A percentile compares a stretch with the other conserved stretches of the same genome.
Evolutionary conservation across 2,113 vertebrate species (phyloP).

Genomic region (Phyllopteryx taeniolatus): DNA sequence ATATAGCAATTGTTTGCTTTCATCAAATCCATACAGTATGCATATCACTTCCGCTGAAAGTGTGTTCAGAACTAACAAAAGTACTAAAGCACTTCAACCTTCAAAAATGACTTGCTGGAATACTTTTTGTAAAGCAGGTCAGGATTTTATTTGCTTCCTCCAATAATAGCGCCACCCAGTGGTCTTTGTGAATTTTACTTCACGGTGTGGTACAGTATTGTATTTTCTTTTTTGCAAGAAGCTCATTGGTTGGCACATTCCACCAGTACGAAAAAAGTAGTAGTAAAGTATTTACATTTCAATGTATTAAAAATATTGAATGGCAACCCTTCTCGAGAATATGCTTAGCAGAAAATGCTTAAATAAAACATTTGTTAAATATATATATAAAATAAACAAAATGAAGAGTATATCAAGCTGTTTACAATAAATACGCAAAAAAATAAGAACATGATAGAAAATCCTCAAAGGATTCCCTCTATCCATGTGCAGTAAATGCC

Average conservation of each 20-base stretch:
- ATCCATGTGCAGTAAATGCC: not conserved
- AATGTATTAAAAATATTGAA: constrained; percentile 15
- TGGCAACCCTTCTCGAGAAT: constrained; percentile 33
- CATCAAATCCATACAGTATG: too few species aligned
- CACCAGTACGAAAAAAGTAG: not conserved
- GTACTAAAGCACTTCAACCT: not conserved
- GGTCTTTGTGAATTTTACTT: constrained; percentile 6
- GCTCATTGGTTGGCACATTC: not conserved
- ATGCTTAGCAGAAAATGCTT: not conserved
- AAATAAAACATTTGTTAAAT: constrained; percentile 27
- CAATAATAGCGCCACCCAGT: constrained; percentile 34
- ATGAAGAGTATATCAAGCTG: not conserved
- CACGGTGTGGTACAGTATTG: not conserved
- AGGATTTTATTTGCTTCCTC: not conserved
- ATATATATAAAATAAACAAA: not conserved
- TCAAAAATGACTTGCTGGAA: not conserved
- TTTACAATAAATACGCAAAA: not conserved
- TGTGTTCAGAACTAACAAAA: not conserved
- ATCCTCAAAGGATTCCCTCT: not conserved
- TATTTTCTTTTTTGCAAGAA: not conserved
- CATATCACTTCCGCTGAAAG: too few species aligned
- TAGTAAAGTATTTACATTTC: not conserved
- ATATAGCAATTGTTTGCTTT: too few species aligned
- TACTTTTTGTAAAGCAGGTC: not conserved
- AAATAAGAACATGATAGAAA: not conserved